Conservation (phyloP, 1,140 invertebrate genomes). For the Temnothorax curvispinosus region DNA sequence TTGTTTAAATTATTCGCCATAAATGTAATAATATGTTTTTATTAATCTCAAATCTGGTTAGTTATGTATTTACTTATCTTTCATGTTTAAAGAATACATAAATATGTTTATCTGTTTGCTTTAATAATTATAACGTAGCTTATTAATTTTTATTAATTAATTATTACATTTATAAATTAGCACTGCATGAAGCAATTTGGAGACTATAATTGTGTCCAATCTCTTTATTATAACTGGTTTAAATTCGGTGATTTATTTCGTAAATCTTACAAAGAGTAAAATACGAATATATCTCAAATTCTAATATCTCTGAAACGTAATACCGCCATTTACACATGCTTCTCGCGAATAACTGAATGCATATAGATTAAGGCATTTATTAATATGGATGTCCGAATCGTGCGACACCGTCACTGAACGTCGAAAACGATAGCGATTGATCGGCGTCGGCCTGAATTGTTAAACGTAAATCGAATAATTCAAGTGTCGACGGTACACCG, state of each 20-base stretch:
- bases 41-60: not conserved
- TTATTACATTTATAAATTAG: not conserved
- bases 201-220: not conserved
- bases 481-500: slow-evolving; percentile 31
- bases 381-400: slow-evolving; percentile 32
- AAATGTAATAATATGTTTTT: not conserved
- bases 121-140: not conserved
- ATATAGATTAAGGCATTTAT: slow-evolving; percentile 28
- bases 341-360: not conserved
- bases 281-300: not conserved
- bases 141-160: not conserved
- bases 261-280: not conserved
- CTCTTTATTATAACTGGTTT: no score
- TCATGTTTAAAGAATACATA: not conserved
- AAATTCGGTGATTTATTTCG: not conserved
- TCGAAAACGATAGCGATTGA: slow-evolving; percentile 52
- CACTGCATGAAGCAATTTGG: not conserved
- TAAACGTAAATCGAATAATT: slow-evolving; percentile 53
- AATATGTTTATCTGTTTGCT: not conserved
- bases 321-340: slow-evolving; percentile 6
- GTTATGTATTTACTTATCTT: not conserved
- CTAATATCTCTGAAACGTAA: not conserved
- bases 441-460: slow-evolving; percentile 38
- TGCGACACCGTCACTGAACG: not conserved
- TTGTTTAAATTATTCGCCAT: not conserved